Conservation (phyloP, 2,797 vertebrate species). For the Hemitrygon akajei region DNA sequence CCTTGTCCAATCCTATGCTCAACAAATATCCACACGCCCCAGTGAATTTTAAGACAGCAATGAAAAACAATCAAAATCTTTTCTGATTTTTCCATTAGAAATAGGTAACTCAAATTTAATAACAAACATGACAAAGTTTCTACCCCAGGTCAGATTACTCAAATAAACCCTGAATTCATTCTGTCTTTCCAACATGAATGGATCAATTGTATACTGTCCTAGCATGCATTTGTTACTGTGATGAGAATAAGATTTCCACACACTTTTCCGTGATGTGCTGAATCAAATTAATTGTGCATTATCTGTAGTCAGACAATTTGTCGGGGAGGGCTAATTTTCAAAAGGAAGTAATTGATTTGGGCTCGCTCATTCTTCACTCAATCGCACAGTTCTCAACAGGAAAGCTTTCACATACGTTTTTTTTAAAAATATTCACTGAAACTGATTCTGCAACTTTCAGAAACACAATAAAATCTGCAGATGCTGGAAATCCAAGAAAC, state of each 20-base stretch:
- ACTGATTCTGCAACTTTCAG: neutral
- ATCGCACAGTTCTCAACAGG: no score
- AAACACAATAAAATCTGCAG: no score
- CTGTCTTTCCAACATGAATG: no score
- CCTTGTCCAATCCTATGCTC: neutral
- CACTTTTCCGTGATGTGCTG: neutral
- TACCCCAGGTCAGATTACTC: neutral
- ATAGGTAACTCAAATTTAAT: neutral
- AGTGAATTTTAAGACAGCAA: neutral
- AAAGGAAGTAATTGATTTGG: neutral
- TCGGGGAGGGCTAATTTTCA: neutral
- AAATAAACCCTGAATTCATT: neutral
- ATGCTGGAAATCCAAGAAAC: no score
- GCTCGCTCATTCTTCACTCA: neutral
- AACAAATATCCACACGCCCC: no score
- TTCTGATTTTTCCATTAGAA: neutral
- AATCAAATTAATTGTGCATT: neutral
- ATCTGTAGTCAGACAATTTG: neutral
- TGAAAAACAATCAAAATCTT: neutral
- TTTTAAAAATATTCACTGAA: neutral
- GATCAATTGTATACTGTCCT: neutral
- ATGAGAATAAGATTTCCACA: neutral
- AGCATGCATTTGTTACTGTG: neutral
- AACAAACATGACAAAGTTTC: neutral
- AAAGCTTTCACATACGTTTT: neutral